Percentiles rank a stretch among this genome's conserved stretches.
Evolutionary conservation across 1,140 invertebrate species (phyloP).

Genomic region (Delia radicum): DNA sequence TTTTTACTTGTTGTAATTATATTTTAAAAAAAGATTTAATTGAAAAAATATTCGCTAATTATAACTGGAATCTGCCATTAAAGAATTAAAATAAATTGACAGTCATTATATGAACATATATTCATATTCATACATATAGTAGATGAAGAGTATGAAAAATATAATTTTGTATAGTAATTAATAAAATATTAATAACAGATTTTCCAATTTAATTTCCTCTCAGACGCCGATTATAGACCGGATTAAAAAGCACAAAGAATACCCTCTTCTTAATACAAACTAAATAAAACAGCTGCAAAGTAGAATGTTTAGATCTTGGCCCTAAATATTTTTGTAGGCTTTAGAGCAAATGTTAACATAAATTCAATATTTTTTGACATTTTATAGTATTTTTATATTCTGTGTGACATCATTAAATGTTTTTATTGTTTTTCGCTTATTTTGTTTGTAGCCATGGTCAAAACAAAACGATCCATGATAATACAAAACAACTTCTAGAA

Average conservation of each 20-base stretch:
- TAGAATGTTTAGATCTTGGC: too few relatives aligned
- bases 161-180: background rate
- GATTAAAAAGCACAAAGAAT: background rate
- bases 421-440: constrained; percentile 53
- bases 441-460: constrained; percentile 41
- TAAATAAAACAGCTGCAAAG: too few relatives aligned
- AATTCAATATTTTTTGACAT: constrained; percentile 56
- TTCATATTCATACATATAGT: background rate
- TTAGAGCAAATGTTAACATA: constrained; percentile 39
- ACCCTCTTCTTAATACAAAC: too few relatives aligned
- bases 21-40: background rate
- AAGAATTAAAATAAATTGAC: background rate
- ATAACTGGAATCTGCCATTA: background rate
- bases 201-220: background rate
- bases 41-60: background rate
- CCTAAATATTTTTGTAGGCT: background rate
- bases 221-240: background rate
- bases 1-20: background rate
- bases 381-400: constrained; percentile 55
- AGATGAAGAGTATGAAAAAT: too few relatives aligned
- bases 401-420: constrained; percentile 55
- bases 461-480: background rate
- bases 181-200: background rate
- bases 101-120: background rate
- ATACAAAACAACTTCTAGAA: background rate